A percentile compares a stretch with the other conserved stretches of the same genome.
phyloP scores from a whole-genome alignment of 2,797 vertebrate genomes.

The Scomberomorus guttatus region DNA sequence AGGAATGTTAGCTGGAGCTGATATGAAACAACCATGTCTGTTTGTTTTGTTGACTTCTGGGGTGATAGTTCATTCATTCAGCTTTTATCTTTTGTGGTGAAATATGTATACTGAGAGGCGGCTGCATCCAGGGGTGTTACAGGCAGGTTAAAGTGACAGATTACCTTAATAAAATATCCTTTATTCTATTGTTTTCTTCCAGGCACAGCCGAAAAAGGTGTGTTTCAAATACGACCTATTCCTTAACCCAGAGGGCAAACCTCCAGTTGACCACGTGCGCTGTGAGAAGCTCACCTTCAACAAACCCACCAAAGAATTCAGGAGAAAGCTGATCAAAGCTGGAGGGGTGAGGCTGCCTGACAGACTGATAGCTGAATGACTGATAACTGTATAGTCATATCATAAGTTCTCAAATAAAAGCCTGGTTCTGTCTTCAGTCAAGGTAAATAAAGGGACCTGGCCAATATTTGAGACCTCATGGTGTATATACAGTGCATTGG shows the following conservation, averaged over 20 bases:
- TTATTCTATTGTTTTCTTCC: slow-evolving; percentile 15
- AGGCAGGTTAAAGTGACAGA: background rate
- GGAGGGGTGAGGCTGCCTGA: slow-evolving; percentile 91
- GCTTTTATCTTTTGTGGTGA: slow-evolving; percentile 48
- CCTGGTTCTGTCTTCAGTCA: no score
- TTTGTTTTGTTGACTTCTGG: slow-evolving; percentile 56
- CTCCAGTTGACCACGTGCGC: slow-evolving; percentile 97
- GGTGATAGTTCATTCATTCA: slow-evolving; percentile 50
- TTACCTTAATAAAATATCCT: background rate
- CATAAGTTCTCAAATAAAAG: no score
- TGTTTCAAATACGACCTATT: slow-evolving; percentile 98
- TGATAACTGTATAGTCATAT: no score
- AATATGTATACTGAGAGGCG: slow-evolving; percentile 22
- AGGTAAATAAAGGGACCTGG: no score
- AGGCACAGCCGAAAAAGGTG: slow-evolving; percentile 98
- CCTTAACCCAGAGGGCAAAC: slow-evolving; percentile 97
- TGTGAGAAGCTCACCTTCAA: slow-evolving; percentile 99
- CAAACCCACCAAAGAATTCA: slow-evolving; percentile 98
- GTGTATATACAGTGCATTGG: background rate
- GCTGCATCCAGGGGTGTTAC: background rate
- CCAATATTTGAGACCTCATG: background rate
- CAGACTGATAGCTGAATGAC: no score
- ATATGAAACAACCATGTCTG: background rate
- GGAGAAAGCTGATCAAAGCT: slow-evolving; percentile 95
- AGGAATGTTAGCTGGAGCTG: slow-evolving; percentile 42